These are phyloP conservation scores for Heliconius hermathena DNA, from an alignment of 1,140 invertebrate species.

Conservation along the genomic window DNA sequence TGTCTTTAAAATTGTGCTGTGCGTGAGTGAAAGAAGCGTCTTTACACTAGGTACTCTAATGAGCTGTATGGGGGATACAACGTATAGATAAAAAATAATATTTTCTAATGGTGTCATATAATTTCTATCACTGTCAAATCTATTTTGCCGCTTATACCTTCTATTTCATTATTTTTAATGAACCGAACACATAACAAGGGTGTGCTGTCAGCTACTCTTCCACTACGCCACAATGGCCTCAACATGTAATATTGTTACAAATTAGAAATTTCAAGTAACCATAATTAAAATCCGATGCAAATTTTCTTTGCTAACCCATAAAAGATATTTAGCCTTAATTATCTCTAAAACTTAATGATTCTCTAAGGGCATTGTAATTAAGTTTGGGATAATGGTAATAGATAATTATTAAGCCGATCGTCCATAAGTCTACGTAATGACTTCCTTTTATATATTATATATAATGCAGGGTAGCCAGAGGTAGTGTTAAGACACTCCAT, in stretches of 20 bases:
- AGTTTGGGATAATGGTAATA: slow-evolving; percentile 24
- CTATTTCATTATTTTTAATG: no score
- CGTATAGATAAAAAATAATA: no score
- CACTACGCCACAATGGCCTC: no score
- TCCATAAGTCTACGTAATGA: background rate
- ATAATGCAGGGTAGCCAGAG: background rate
- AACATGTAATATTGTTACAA: background rate
- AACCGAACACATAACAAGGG: no score
- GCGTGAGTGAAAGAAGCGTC: no score
- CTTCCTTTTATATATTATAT: background rate
- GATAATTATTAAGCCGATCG: slow-evolving; percentile 7
- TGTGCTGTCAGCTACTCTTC: no score
- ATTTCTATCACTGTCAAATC: no score
- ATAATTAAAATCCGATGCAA: background rate
- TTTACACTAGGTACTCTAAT: no score
- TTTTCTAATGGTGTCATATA: no score
- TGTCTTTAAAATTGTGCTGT: no score
- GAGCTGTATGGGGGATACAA: no score
- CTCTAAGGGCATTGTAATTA: slow-evolving; percentile 20
- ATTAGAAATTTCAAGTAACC: background rate
- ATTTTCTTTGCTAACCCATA: background rate
- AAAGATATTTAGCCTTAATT: slow-evolving; percentile 12
- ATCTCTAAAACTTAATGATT: background rate
- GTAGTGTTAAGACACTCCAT: background rate
- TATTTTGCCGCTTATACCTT: no score